Conservation (phyloP, 2,113 vertebrate species). For the Heptranchias perlo region DNA sequence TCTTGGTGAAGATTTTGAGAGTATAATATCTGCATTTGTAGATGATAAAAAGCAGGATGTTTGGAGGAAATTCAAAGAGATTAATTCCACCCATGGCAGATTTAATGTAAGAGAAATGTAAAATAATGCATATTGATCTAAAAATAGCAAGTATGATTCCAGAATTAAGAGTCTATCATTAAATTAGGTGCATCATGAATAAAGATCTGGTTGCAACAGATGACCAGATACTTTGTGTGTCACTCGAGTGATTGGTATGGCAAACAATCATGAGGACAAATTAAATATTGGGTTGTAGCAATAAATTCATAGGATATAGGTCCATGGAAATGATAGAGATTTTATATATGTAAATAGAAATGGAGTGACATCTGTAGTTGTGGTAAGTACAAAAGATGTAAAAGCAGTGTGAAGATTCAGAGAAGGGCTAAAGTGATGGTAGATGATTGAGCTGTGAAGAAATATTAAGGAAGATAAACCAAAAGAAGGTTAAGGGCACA, state of each 20-base stretch:
- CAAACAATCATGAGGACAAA: not conserved
- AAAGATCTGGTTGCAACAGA: not conserved
- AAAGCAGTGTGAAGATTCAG: not conserved
- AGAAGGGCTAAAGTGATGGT: not conserved
- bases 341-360: not conserved
- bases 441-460: not conserved
- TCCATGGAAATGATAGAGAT: not conserved
- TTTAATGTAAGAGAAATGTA: not conserved
- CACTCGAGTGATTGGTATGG: not conserved
- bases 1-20: not conserved
- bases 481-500: not conserved
- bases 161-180: not conserved
- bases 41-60: not conserved
- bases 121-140: constrained; percentile 27
- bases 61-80: not conserved
- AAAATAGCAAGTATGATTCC: constrained; percentile 19
- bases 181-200: constrained; percentile 26
- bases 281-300: not conserved
- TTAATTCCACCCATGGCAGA: not conserved
- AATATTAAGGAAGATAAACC: not conserved
- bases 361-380: not conserved
- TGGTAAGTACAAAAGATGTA: not conserved
- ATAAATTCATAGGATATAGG: not conserved
- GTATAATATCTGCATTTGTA: no score
- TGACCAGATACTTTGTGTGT: not conserved